Evolutionary conservation across 2,113 vertebrate species (phyloP).

Genomic region (Leptobrachium leishanense): DNA sequence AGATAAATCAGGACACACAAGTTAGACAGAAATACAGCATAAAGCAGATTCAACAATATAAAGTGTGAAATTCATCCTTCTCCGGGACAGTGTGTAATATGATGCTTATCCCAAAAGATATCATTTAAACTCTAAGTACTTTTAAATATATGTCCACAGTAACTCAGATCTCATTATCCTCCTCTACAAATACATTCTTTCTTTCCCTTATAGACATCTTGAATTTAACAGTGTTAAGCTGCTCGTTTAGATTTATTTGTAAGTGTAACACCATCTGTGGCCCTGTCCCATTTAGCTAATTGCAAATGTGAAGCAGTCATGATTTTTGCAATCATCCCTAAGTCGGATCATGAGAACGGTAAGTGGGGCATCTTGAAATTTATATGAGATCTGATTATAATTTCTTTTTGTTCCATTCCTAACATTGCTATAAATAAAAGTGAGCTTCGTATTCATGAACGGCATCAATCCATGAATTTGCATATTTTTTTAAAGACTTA

Average conservation of each 20-base stretch:
- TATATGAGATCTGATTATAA: slow-evolving; percentile 46
- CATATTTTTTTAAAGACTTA: slow-evolving; percentile 44
- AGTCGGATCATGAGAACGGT: slow-evolving; percentile 41
- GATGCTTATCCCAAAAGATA: slow-evolving; percentile 37
- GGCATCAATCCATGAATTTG: slow-evolving; percentile 39
- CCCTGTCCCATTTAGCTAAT: slow-evolving; percentile 47
- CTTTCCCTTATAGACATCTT: slow-evolving; percentile 28
- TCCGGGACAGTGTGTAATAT: slow-evolving; percentile 21
- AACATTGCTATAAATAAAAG: slow-evolving; percentile 48
- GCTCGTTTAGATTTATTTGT: slow-evolving; percentile 43
- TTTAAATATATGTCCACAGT: slow-evolving; percentile 39
- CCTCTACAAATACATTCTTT: slow-evolving; percentile 27
- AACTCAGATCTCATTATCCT: slow-evolving; percentile 41
- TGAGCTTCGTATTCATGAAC: slow-evolving; percentile 48
- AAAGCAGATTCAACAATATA: slow-evolving; percentile 45
- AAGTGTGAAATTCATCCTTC: slow-evolving; percentile 40
- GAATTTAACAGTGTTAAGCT: slow-evolving; percentile 31
- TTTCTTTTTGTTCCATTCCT: slow-evolving; percentile 46
- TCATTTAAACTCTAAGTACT: slow-evolving; percentile 42
- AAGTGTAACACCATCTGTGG: slow-evolving; percentile 42
- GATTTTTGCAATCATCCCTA: slow-evolving; percentile 48
- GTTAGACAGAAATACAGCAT: slow-evolving; percentile 41
- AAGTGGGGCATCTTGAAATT: slow-evolving; percentile 48
- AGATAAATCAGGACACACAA: slow-evolving; percentile 38
- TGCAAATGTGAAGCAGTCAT: slow-evolving; percentile 47